Conservation (phyloP, 2,888 invertebrate genomes). For the Apantesis nais region DNA sequence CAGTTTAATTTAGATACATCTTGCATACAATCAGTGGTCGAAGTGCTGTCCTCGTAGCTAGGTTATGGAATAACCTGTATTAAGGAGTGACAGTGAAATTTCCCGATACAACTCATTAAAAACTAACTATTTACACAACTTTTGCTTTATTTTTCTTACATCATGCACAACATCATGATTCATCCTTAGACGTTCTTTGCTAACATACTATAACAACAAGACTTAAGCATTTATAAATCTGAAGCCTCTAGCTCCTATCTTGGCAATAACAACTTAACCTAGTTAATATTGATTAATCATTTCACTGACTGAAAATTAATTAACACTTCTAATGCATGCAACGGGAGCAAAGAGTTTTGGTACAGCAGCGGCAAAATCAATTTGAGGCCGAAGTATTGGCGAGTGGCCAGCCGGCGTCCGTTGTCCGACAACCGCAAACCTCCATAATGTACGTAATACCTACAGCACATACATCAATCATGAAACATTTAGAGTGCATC, state of each 20-base stretch:
- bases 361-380: constrained; percentile 76
- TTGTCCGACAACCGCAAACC: constrained; percentile 61
- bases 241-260: not conserved
- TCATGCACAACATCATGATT: not conserved
- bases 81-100: not conserved
- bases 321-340: constrained; percentile 70
- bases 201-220: not conserved
- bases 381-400: constrained; percentile 79
- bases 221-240: not conserved
- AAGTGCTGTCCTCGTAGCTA: too few relatives aligned
- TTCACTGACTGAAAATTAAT: constrained; percentile 61
- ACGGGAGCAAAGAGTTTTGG: constrained; percentile 69
- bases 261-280: not conserved
- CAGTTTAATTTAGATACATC: too few relatives aligned
- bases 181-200: not conserved
- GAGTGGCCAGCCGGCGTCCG: constrained; percentile 64
- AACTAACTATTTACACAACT: not conserved
- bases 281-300: constrained; percentile 23
- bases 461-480: constrained; percentile 54
- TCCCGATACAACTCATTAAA: not conserved
- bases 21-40: too few relatives aligned
- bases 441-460: constrained; percentile 61
- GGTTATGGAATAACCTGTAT: too few relatives aligned
- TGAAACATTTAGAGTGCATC: constrained; percentile 53
- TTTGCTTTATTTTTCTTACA: not conserved